Base-by-base conservation (phyloP, 1,140 invertebrate species). In the Lepidurus couesii region DNA sequence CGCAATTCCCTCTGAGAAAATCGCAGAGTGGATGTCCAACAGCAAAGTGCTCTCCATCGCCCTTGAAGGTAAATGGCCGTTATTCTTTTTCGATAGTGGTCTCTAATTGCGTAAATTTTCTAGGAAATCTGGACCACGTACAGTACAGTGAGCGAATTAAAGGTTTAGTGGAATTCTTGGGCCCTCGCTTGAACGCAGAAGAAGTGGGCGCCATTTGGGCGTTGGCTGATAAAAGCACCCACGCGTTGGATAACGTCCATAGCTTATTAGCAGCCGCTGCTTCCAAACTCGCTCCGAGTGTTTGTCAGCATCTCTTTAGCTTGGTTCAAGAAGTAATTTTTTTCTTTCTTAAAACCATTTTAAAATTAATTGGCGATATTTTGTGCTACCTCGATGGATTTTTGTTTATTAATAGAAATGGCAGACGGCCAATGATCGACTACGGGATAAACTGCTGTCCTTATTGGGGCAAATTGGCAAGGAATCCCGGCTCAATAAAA, bases 121-220 rank as follows among this genome's bases (percentile, higher is more conserved):
- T 65, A 65, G 53, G 87, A 13, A 89, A 88, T 82, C 87, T 89
- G 77, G 88, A 89, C 82, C 87, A 89, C 80, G 85, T 85, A 47
- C 87, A 88, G 81, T 88, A 88, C 82, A 87, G 87, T 82, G 87
- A 88, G 79, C 86, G 87, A 82, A 85, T 88, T 76, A 88, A 88
- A 82, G 85, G 85, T 6, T 76, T 80, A 34, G 85, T 88, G 21
- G 87, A 88, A 81, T 88, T 87, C 79, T 83, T 88, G 24, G 87
- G 86, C 24, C 84, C 87, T 7, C 85, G 85, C 78, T 81, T 89
- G 44, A 85, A 85, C 16, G 76, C 83, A 9, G 87, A 88, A 75
- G 88, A 89, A 79, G 81, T 89, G 8, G 84, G 84, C 7, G 87
- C 86, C 82, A 88, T 89, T 78, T 89, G 88, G 88, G 79, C 80